These are phyloP conservation scores for Mesocricetus auratus DNA, from an alignment of 2,113 vertebrate genomes.

Conservation along the genomic window DNA sequence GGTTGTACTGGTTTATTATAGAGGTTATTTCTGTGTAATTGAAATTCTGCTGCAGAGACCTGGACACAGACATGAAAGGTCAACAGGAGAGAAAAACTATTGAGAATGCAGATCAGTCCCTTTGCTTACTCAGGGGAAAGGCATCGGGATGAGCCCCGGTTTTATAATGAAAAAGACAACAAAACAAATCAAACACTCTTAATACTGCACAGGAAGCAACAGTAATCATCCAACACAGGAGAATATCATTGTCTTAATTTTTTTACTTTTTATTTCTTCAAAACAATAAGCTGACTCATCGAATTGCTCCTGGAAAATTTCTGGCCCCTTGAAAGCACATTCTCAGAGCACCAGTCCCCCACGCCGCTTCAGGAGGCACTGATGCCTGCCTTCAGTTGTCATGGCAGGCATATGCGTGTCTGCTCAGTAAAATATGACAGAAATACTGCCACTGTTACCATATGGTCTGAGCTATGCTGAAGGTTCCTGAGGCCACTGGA, in stretches of 20 bases:
- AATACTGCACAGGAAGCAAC: background rate
- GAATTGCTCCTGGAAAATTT: background rate
- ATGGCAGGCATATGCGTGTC: background rate
- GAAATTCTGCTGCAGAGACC: background rate
- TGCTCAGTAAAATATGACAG: slow-evolving; percentile 10
- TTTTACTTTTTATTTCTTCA: background rate
- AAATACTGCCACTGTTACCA: background rate
- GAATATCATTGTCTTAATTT: background rate
- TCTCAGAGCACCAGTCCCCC: background rate
- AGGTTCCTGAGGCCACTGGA: slow-evolving; percentile 54
- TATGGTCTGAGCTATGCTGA: background rate
- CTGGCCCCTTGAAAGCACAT: background rate
- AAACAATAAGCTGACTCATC: slow-evolving; percentile 11
- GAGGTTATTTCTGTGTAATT: background rate
- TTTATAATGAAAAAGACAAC: background rate
- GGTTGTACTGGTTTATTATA: background rate
- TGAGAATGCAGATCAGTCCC: rapidly evolving
- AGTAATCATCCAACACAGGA: background rate
- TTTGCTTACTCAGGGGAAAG: background rate
- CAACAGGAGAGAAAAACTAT: background rate
- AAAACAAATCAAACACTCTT: background rate
- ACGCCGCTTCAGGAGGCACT: background rate
- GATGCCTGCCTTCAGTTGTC: background rate
- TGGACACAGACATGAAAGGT: background rate
- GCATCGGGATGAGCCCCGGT: background rate